Base-by-base conservation (phyloP, 2,888 invertebrate genomes). In the Nysson spinosus region DNA sequence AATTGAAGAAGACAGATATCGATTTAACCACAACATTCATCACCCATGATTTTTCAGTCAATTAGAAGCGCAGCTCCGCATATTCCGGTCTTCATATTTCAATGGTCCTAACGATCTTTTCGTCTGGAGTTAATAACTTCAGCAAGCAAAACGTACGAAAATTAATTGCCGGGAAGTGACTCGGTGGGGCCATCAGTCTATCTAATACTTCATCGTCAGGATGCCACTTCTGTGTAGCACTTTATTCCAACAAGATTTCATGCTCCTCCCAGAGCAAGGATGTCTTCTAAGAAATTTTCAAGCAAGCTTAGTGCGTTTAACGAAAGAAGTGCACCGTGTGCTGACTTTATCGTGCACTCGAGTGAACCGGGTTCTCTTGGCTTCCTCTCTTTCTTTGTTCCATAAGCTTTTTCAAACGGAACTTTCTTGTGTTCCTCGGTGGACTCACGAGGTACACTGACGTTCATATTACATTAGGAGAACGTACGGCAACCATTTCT, bases 401-500 rank as follows among this genome's bases (percentile, higher is more conserved):
- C 34, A 26, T 40, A 39, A 28, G 30, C 63, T 28, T 40, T 26
- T 35, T 52, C 26, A 22, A 34, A 44, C 40, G 20, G n/a, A n/a
- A 20, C 26, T 7, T 9, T 24, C 58, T 30, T 43, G 28, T 16
- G 39, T 28, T 39, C 50, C 39, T 12, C 37, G 39, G 44, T n/a
- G 43, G 44, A 58, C 58, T 51, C 37, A 58, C 37, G 43, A 24
- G 43, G 26, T 30, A 50, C 46, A 46, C 30, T 17, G 50, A 50
- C 51, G 49, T 32, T 56, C 54, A 56, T 62, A 62, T 50, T 54
- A 40, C 44, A 43, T 39, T 46, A 42, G 32, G 39, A 44, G 44
- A 57, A 57, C 56, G 51, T 44, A 57, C 50, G 56, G 34, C 51
- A 30, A 32, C 57, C 57, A 63, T 63, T 46, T 63, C 51, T 63